These are phyloP conservation scores for Saimiri boliviensis DNA, from an alignment of 2,113 vertebrate species.

Conservation along the genomic window DNA sequence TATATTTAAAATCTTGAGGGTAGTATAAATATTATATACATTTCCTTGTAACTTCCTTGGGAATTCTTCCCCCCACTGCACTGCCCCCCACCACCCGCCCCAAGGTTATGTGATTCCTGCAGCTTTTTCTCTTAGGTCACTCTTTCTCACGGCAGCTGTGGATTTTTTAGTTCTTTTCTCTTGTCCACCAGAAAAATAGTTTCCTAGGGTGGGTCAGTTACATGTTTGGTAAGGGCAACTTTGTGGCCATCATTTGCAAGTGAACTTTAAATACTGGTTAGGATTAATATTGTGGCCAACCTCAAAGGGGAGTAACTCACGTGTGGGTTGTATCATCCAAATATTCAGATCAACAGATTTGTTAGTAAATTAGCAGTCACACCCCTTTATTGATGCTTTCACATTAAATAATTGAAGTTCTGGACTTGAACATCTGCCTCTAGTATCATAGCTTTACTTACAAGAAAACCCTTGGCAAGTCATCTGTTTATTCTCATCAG, in stretches of 20 bases:
- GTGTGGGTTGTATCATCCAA: background rate
- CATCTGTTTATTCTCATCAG: background rate
- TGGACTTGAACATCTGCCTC: background rate
- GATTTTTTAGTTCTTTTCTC: slow-evolving; percentile 10
- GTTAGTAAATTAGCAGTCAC: background rate
- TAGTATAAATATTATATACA: background rate
- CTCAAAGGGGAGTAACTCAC: background rate
- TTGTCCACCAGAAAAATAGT: background rate
- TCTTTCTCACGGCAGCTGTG: background rate
- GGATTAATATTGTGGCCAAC: background rate
- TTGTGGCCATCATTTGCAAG: background rate
- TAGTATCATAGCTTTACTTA: background rate
- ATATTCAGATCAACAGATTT: background rate
- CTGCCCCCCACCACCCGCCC: background rate
- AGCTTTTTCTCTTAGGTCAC: background rate
- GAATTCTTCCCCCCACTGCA: background rate
- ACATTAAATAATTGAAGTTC: background rate
- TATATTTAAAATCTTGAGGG: slow-evolving; percentile 45
- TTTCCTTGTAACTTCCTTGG: background rate
- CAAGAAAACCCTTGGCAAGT: background rate
- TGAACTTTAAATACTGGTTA: background rate
- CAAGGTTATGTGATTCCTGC: background rate
- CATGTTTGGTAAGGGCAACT: background rate
- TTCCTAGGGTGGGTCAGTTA: background rate
- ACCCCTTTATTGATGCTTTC: background rate